phyloP scores from a whole-genome alignment of 2,113 vertebrate genomes.

The Gymnobelideus leadbeateri region DNA sequence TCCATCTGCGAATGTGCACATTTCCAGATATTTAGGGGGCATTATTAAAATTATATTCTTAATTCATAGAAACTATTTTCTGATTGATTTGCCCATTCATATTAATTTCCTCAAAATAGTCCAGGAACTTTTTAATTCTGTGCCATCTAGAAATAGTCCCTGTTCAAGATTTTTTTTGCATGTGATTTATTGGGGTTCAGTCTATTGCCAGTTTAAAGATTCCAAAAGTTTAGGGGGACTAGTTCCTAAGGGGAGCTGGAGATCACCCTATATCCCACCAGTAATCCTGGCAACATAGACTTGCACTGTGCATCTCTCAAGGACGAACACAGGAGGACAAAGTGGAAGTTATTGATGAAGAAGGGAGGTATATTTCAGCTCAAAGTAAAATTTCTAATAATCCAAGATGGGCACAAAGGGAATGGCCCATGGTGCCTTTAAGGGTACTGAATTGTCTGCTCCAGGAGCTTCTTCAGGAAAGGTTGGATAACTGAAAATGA shows the following conservation, averaged over 20 bases:
- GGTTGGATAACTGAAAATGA: not conserved
- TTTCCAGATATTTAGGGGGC: not conserved
- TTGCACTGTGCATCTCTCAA: not conserved
- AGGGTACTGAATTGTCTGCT: not conserved
- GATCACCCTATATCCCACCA: not conserved
- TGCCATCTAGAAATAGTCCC: not conserved
- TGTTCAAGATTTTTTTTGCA: not conserved
- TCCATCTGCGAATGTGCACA: not conserved
- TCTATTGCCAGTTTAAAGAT: not conserved
- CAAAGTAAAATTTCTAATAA: not conserved
- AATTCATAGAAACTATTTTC: conserved; percentile 3
- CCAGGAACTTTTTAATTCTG: conserved; percentile 1
- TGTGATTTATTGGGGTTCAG: conserved; percentile 1
- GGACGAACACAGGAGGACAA: not conserved
- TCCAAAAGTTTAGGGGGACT: not conserved
- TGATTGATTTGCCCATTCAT: conserved; percentile 1
- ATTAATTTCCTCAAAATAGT: conserved; percentile 6
- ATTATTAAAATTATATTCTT: conserved; percentile 9
- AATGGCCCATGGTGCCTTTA: not conserved
- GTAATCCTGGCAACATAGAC: not conserved
- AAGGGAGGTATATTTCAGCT: not conserved
- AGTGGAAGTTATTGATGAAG: not conserved
- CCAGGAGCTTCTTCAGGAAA: not conserved
- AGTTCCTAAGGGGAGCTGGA: not conserved
- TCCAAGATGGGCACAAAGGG: not conserved